A percentile compares a stretch with the other conserved stretches of the same genome.
These are phyloP conservation scores for Ivindomyrus marchei DNA, from an alignment of 2,113 vertebrate genomes.

Conservation along the genomic window DNA sequence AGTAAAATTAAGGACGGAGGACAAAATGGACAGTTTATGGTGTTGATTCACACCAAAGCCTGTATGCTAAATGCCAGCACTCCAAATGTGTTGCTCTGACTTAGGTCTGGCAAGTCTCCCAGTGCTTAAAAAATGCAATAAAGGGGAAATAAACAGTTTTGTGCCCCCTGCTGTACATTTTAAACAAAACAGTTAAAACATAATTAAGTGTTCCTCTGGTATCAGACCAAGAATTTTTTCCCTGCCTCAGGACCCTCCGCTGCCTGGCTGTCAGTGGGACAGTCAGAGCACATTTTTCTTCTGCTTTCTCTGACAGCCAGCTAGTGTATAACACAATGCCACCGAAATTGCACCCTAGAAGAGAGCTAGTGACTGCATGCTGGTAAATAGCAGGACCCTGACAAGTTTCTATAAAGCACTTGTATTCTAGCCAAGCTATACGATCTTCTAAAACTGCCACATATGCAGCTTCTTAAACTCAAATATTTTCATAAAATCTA, in stretches of 20 bases:
- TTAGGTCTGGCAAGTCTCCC: background rate
- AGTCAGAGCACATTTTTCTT: background rate
- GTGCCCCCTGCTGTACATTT: background rate
- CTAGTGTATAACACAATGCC: background rate
- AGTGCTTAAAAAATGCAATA: background rate
- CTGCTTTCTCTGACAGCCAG: background rate
- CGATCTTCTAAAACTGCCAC: background rate
- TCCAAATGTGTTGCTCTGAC: background rate
- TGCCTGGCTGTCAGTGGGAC: background rate
- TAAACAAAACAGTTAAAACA: slow-evolving; percentile 8
- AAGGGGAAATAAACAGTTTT: background rate
- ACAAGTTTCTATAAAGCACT: background rate
- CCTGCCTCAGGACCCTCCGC: background rate
- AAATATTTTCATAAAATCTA: background rate
- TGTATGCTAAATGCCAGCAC: background rate
- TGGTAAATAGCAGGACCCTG: background rate
- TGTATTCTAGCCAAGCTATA: background rate
- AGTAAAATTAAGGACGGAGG: background rate
- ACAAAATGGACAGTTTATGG: background rate
- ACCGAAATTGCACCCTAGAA: background rate
- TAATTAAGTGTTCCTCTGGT: slow-evolving; percentile 1
- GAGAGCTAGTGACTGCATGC: background rate
- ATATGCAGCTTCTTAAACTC: background rate
- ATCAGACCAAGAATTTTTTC: background rate
- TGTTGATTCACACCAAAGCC: background rate